phyloP scores from a whole-genome alignment of 2,797 vertebrate genomes.

The Lycodopsis pacificus region DNA sequence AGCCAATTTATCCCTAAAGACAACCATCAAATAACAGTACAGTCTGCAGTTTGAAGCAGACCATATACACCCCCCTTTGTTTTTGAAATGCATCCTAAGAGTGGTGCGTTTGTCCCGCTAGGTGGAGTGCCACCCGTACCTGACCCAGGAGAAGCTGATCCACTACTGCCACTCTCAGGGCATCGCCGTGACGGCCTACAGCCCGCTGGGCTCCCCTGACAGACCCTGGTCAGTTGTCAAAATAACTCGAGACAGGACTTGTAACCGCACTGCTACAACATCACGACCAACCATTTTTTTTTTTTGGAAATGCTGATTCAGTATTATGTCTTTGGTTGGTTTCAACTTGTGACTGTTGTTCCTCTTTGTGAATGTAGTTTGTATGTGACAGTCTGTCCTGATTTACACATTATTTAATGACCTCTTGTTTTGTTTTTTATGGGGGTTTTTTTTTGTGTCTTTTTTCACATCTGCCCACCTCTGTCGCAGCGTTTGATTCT shows the following conservation, averaged over 20 bases:
- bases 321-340: conserved; percentile 6
- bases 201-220: conserved; percentile 92
- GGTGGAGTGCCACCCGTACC: conserved; percentile 93
- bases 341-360: conserved; percentile 62
- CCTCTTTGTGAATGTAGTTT: no score
- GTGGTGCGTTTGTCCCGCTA: conserved; percentile 57
- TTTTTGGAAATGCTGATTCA: background rate
- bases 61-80: background rate
- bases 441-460: background rate
- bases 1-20: background rate
- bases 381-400: conserved; percentile 2
- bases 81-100: background rate
- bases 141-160: conserved; percentile 90
- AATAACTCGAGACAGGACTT: background rate
- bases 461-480: background rate
- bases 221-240: conserved; percentile 87
- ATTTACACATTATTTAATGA: background rate
- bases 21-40: background rate
- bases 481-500: background rate
- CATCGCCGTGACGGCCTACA: conserved; percentile 91
- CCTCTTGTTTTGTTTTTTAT: no score
- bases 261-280: background rate
- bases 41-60: background rate
- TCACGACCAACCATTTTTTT: background rate
- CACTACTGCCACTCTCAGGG: conserved; percentile 88